phyloP scores from a whole-genome alignment of 2,113 vertebrate species.

The Carassius gibelio region DNA sequence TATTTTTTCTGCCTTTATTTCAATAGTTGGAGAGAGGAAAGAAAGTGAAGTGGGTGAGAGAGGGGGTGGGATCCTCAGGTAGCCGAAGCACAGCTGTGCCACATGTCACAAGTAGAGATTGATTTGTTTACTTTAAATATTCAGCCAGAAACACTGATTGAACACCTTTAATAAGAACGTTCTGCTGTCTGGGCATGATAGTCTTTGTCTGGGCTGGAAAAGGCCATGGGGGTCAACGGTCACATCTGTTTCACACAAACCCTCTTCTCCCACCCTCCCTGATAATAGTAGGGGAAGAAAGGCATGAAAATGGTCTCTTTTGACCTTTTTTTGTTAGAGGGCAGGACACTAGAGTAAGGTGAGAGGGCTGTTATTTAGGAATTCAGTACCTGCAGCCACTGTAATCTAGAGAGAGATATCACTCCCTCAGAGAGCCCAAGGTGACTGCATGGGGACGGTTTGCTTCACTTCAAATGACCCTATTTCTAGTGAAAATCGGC shows the following conservation, averaged over 20 bases:
- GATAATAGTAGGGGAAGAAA: constrained; percentile 23
- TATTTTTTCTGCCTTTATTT: too few relatives aligned
- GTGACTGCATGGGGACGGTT: constrained; percentile 6
- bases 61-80: not conserved
- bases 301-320: constrained; percentile 52
- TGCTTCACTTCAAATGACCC: constrained; percentile 2
- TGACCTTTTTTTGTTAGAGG: constrained; percentile 49
- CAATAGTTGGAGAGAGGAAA: too few relatives aligned
- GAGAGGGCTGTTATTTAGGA: constrained; percentile 25
- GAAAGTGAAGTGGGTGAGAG: not conserved
- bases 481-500: constrained; percentile 30
- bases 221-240: constrained; percentile 11
- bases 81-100: not conserved
- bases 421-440: constrained; percentile 23
- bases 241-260: constrained; percentile 41
- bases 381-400: constrained; percentile 32
- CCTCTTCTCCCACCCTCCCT: not conserved
- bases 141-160: not conserved
- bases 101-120: not conserved
- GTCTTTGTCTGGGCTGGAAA: constrained; percentile 32
- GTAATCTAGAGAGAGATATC: constrained; percentile 26
- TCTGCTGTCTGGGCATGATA: not conserved
- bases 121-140: not conserved
- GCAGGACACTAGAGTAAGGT: constrained; percentile 18
- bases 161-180: not conserved